Evolutionary conservation across 2,113 vertebrate genomes (phyloP).

Genomic region (Plectropomus leopardus): DNA sequence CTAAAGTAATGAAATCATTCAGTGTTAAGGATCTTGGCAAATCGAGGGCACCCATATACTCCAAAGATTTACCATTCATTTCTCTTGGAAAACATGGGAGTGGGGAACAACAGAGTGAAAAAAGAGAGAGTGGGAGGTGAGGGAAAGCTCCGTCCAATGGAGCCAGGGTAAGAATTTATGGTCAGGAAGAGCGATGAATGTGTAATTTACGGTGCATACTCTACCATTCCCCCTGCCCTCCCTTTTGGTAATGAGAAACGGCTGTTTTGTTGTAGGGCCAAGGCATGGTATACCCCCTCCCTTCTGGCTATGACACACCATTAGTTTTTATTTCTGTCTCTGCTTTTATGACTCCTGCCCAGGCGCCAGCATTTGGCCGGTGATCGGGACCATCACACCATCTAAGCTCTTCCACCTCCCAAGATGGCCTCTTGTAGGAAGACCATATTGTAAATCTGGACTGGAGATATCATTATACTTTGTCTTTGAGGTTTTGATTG

Average conservation of each 20-base stretch:
- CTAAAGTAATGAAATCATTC: constrained; percentile 72
- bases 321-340: constrained; percentile 87
- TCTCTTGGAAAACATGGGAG: constrained; percentile 63
- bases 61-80: constrained; percentile 66
- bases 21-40: constrained; percentile 70
- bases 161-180: constrained; percentile 82
- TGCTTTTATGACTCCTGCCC: constrained; percentile 77
- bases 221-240: constrained; percentile 83
- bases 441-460: constrained; percentile 15
- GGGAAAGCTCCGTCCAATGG: constrained; percentile 70
- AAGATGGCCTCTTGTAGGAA: constrained; percentile 68
- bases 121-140: constrained; percentile 70
- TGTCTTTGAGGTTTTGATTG: constrained; percentile 11
- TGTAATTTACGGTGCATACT: constrained; percentile 84
- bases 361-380: constrained; percentile 73
- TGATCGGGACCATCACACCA: constrained; percentile 65
- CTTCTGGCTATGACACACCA: constrained; percentile 86
- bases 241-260: constrained; percentile 86
- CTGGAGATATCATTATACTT: constrained; percentile 3
- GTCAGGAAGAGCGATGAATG: constrained; percentile 84
- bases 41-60: constrained; percentile 56
- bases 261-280: constrained; percentile 81
- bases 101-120: constrained; percentile 51
- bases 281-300: constrained; percentile 74
- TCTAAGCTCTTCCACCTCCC: constrained; percentile 62